Base-by-base conservation (phyloP, 1,140 invertebrate species). In the Euschistus heros region DNA sequence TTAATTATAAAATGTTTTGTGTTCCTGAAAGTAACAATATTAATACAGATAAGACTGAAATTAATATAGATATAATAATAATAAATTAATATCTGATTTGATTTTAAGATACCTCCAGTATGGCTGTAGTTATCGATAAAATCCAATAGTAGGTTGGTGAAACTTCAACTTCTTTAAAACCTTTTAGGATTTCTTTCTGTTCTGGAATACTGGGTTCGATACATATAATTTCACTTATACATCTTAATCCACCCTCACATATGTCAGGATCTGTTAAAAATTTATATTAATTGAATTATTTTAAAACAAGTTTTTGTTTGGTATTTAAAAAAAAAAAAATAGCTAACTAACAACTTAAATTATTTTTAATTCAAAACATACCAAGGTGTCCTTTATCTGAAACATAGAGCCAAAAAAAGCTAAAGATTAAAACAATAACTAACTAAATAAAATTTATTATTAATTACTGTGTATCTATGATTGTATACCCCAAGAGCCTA, bases 201-300 rank as follows among this genome's bases (percentile, higher is more conserved):
- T 61, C 59, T 33, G 15, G 6, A 42, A 30, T 61, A n/a, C 17
- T 24, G 4, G 59, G 59, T 15, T 42, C 30, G 14, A 44, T 17
- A 10, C 26, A 42, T 18, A 61, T 13, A 22, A 61, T 37, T 37
- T 61, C 59, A 20, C 18, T 30, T 17, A 61, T n/a, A 17, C 59
- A 61, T 24, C 4, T 33, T 17, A 61, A 61, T n/a, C 26, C 59
- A 61, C 27, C 59, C 13, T 33, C 30, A 15, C 59, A 61, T 4
- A 61, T 30, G 17, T 26, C 17, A 37, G 26, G 30, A 61, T 61
- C 59, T 61, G 26, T 22, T 18, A n/a, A 61, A 61, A 37, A 61
- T 33, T 22, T 37, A 10, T 6, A 13, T 37, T 37, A 37, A 37
- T 37, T 37, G 33, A 6, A 37, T 10, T 37, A 10, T 10, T 37